These are phyloP conservation scores for Eueremaeus valkanovi DNA, from an alignment of 2,888 invertebrate species.

Conservation along the genomic window DNA sequence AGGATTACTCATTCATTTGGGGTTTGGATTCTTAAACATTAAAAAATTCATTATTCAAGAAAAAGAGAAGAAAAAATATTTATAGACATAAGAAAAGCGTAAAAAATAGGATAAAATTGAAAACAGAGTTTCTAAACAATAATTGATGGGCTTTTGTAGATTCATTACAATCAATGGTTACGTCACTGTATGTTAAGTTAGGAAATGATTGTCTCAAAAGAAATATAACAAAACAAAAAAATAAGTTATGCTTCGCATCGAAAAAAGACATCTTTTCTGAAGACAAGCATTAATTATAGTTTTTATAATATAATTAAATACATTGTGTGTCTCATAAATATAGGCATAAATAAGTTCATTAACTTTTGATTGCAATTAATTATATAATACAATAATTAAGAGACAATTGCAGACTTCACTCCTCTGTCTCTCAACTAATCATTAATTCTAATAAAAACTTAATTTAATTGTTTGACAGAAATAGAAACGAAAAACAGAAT, in stretches of 20 bases:
- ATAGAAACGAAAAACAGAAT: too few species aligned
- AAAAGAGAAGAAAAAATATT: background rate
- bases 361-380: too few species aligned
- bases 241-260: background rate
- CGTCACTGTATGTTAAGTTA: background rate
- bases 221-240: too few species aligned
- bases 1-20: background rate
- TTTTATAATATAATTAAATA: background rate
- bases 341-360: too few species aligned
- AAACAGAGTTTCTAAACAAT: background rate
- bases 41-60: background rate
- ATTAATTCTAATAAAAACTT: too few species aligned
- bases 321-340: too few species aligned
- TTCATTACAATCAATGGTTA: background rate
- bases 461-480: too few species aligned
- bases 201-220: background rate
- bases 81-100: background rate
- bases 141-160: background rate
- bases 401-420: too few species aligned
- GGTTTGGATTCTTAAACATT: background rate
- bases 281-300: background rate
- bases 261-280: background rate
- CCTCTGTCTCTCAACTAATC: too few species aligned
- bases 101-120: too few species aligned
- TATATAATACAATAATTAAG: too few species aligned